Evolutionary conservation across 2,113 vertebrate species (phyloP), one percentile per base, ranked within the genome.

Genomic region (Alectura lathami): DNA sequence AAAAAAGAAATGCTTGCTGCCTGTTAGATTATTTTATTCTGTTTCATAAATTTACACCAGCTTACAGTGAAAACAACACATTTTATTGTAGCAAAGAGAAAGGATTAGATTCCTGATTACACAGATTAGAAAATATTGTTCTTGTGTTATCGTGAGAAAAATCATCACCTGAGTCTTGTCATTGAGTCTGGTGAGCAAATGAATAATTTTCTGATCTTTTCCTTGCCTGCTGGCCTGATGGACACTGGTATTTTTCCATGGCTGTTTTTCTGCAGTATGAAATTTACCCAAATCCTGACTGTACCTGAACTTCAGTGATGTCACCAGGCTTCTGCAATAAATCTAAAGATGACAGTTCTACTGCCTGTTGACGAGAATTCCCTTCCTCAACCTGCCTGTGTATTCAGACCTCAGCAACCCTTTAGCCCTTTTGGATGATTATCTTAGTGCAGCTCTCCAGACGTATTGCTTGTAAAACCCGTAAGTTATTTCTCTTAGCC

Each of bases 171-270:
- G 75, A 74, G 79, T 40, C 42, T 95, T 6, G 8, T 63, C 73
- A 56, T 64, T 88, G 73, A 66, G 56, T 88, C 73, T 78, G 20
- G 30, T 27, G 51, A 90, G 76, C 6, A 83, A 92, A 93, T 94
- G 54, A 93, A 78, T 93, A 0, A 68, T 93, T 94, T 92, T 74
- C 86, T 95, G 91, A 94, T 88, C 60, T 96, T 92, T 90, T 81
- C 32, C 23, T 27, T 68, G 34, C 57, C 53, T 40, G 6, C 51
- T 72, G 74, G 29, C 47, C 76, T 74, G 64, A 80, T 47, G 38
- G 73, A 50, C 47, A 22, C 24, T 18, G 38, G 20, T 77, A 16
- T 74, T 92, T 93, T 91, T 70, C 29, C 32, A 43, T 16, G 32
- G 17, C 2, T 86, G 2, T 67, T 88, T 94, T 90, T 63, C 76